These are phyloP conservation scores for Planiliza haematocheilus DNA, from an alignment of 2,113 vertebrate species.

Conservation along the genomic window DNA sequence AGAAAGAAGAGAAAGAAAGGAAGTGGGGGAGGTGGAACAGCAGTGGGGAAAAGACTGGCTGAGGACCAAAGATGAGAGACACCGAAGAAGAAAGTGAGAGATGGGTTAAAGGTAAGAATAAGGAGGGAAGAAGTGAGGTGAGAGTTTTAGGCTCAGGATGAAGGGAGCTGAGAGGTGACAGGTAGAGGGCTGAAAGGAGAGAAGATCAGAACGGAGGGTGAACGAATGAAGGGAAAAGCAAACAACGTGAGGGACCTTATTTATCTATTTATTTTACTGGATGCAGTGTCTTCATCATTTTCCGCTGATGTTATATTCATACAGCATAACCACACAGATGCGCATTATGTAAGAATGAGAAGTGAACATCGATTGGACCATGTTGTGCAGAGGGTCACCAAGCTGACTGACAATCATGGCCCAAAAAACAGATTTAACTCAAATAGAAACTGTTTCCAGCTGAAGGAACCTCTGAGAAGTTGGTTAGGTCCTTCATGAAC, in stretches of 20 bases:
- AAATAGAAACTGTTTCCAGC: neutral
- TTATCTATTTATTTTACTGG: neutral
- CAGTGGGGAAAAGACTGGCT: conserved; percentile 28
- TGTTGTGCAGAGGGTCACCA: conserved; percentile 7
- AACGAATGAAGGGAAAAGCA: neutral
- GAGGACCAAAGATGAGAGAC: conserved; percentile 47
- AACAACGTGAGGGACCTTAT: neutral
- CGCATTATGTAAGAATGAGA: conserved; percentile 13
- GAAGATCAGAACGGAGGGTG: neutral
- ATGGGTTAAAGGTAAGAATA: conserved; percentile 17
- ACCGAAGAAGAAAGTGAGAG: neutral
- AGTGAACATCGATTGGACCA: conserved; percentile 16
- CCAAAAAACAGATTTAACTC: neutral
- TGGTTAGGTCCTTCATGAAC: no score
- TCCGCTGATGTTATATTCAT: neutral
- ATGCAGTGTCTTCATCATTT: neutral
- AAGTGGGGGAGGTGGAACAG: conserved; percentile 31
- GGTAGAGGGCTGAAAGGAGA: conserved; percentile 1
- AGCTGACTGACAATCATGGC: neutral
- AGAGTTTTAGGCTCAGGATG: conserved; percentile 15
- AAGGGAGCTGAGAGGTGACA: conserved; percentile 17
- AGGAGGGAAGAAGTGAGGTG: neutral
- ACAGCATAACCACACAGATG: conserved; percentile 5
- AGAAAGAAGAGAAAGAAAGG: conserved; percentile 32
- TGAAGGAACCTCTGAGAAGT: no score